Percentiles rank a stretch among this genome's conserved stretches.
Evolutionary conservation across 2,888 invertebrate genomes (phyloP).

Genomic region (Tetramorium bicarinatum): DNA sequence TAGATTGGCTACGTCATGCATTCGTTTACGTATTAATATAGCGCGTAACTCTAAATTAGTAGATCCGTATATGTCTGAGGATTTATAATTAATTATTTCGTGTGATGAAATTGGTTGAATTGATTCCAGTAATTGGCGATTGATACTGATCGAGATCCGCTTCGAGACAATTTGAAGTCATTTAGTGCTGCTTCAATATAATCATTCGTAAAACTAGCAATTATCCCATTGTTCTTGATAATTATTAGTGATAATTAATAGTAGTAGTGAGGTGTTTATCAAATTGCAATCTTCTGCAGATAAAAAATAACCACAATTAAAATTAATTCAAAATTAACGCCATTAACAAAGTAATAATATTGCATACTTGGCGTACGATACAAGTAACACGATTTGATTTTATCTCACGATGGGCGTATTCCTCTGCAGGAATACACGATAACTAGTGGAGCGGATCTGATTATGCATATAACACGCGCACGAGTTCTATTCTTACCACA

Average conservation of each 20-base stretch:
- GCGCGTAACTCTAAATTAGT: neutral
- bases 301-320: neutral
- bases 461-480: conserved; percentile 23
- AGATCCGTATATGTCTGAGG: neutral
- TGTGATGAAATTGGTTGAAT: neutral
- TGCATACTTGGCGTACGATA: neutral
- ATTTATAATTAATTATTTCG: conserved; percentile 4
- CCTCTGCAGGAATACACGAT: neutral
- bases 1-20: neutral
- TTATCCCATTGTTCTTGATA: conserved; percentile 68
- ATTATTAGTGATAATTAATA: conserved; percentile 66
- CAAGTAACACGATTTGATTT: neutral
- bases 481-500: conserved; percentile 32
- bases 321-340: conserved; percentile 5
- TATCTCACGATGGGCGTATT: neutral
- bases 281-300: neutral
- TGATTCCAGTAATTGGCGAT: conserved; percentile 48
- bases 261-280: neutral
- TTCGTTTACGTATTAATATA: conserved; percentile 12
- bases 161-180: conserved; percentile 36
- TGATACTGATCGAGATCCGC: conserved; percentile 60
- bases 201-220: conserved; percentile 56
- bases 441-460: conserved; percentile 31
- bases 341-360: neutral
- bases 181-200: conserved; percentile 65